Base-by-base conservation (phyloP, 2,888 invertebrate species). In the Hipparchia sbordonii region DNA sequence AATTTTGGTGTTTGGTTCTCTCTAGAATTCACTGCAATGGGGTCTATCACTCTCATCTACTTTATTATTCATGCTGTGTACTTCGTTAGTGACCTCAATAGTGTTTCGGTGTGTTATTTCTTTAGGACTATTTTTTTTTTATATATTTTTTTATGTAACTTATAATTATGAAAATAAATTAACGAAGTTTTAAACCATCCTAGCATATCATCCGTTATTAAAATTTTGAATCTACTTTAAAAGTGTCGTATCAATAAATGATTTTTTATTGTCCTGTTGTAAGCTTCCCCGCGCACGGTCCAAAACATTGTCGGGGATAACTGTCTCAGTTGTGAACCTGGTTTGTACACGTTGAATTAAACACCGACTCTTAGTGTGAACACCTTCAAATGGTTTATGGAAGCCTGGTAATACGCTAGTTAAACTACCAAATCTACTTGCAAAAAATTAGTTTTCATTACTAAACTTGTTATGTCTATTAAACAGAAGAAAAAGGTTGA, bases 281-380 rank as follows among this genome's bases (percentile, higher is more conserved):
- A 92, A 92, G 92, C 91, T 88, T 88, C 85, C 92, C 81, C 85
- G 85, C 79, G 87, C 92, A 85, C 91, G 92, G 88, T 92, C 93
- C 79, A 92, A 92, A 91, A 89, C 92, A 76, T 90, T 92, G 82
- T 92, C 93, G 80, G 93, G 87, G 85, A 92, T 93, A 77, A 93
- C 93, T 88, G 93, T 93, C 88, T 93, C 93, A 83, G 93, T 93
- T 87, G 93, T 93, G 84, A 92, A 93, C 84, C 92, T 93, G 93
- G 93, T 93, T 93, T 89, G 93, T 93, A 93, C 84, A 85, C 83
- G 81, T 87, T 85, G 80, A 82, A 82, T 83, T 84, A 74, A 76
- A 83, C 84, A 84, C 82, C 79, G 82, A 77, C 83, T 82, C 67
- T 84, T 87, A 86, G 84, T 82, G 82, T 86, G 80, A 76, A 87